A percentile compares a stretch with the other conserved stretches of the same genome.
These are phyloP conservation scores for Chondrilla cf. caribensis DNA, from an alignment of 37 sponge, comb jelly and placozoan genomes.

Conservation along the genomic window DNA sequence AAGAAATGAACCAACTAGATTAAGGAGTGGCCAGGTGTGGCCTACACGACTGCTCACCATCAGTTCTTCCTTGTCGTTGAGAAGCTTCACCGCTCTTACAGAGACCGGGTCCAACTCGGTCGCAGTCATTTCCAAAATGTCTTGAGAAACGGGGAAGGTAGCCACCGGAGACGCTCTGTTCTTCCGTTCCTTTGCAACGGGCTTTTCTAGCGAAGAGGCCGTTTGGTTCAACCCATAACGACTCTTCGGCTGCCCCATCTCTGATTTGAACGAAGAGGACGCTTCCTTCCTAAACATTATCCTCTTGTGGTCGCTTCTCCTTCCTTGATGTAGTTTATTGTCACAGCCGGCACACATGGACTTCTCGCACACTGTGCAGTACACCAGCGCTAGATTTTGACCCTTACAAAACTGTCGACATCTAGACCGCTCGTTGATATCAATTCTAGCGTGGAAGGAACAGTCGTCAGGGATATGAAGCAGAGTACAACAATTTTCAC, in stretches of 20 bases:
- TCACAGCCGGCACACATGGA: constrained; percentile 59
- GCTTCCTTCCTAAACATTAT: background rate
- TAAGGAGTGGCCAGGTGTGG: too few species aligned
- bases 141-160: too few species aligned
- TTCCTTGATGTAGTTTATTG: constrained; percentile 43
- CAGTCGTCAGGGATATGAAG: constrained; percentile 45
- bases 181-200: too few species aligned
- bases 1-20: too few species aligned
- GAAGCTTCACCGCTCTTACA: constrained; percentile 11
- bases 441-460: constrained; percentile 17
- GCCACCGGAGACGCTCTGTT: too few species aligned
- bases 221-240: too few species aligned
- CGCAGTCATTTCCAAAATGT: too few species aligned
- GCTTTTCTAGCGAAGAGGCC: too few species aligned
- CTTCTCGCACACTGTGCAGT: constrained; percentile 45
- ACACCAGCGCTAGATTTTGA: constrained; percentile 25
- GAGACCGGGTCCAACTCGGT: too few species aligned
- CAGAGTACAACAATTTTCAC: constrained; percentile 37
- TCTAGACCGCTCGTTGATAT: background rate
- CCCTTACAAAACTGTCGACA: constrained; percentile 53
- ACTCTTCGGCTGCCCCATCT: too few species aligned
- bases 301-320: constrained; percentile 26
- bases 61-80: constrained; percentile 66
- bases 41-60: constrained; percentile 37
- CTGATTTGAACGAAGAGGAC: too few species aligned